Base-by-base conservation (phyloP, 2,888 invertebrate genomes). In the Omphaloscelis lunosa region DNA sequence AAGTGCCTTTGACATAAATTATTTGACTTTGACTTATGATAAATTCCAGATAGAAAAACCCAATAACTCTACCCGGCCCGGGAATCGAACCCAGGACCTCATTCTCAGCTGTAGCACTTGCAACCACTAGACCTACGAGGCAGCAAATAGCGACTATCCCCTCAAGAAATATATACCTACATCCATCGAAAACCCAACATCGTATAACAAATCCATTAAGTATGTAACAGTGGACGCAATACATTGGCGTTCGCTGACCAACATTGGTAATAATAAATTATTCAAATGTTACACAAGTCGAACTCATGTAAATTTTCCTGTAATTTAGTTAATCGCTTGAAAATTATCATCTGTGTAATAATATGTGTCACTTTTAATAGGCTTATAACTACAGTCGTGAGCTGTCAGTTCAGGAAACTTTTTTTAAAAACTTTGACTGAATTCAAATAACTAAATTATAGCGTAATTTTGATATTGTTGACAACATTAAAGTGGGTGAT, bases 301-400 rank as follows among this genome's bases (percentile, higher is more conserved):
- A 75, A 69, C 51, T 69, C 62, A 63, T 62, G 75, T 63, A 56
- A 63, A 78, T 72, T 77, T 63, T 2, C 51, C 53, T 61, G 41
- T 84, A 85, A 84, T 85, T 85, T 67, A 59, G 27, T 5, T 82
- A 75, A 83, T 82, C 53, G 65, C 65, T 27, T 72, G 41, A 41
- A 82, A 70, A 78, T 72, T 62, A 27, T 53, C 27, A 70, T 70
- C n/a, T 67, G 67, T 53, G 51, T 68, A 45, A 45, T 63, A 34
- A 45, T 63, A 34, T 29, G 9, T 15, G 11, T 12, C 48, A 67
- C 41, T 39, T 81, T 68, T 77, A 77, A 85, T 74, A 29, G 68
- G 15, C 29, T 29, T 29, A 17, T 58, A 80, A 71, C 53, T 61
- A 70, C 23, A 41, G 56, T 61, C 58, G n/a, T 45, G 34, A 63